These are phyloP conservation scores for Rhombomys opimus DNA, from an alignment of 2,113 vertebrate species.

Conservation along the genomic window DNA sequence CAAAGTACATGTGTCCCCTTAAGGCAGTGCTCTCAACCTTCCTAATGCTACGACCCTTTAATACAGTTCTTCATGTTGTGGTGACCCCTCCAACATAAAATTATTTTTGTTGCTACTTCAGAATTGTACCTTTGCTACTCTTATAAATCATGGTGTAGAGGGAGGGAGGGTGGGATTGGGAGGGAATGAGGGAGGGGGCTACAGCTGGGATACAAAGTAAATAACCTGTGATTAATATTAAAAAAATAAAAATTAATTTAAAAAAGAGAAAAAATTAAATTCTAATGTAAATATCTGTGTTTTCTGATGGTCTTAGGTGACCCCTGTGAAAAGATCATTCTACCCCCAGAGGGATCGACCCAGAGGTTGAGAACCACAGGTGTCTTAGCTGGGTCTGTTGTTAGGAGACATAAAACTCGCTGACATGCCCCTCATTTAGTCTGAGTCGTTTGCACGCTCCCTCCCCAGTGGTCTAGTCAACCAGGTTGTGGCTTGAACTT, in stretches of 20 bases:
- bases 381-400: neutral
- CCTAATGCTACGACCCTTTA: neutral
- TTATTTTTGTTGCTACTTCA: neutral
- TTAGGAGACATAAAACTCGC: neutral
- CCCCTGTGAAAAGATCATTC: neutral
- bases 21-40: neutral
- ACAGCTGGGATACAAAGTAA: too few species aligned
- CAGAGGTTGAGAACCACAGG: neutral
- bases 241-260: too few species aligned
- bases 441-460: neutral
- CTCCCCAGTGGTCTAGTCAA: neutral
- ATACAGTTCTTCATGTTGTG: neutral
- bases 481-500: neutral
- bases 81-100: neutral
- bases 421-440: neutral
- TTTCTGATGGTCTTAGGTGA: neutral
- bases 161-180: too few species aligned
- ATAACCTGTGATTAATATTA: too few species aligned
- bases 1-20: neutral
- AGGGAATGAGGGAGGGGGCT: too few species aligned
- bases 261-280: too few species aligned
- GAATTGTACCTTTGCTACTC: neutral
- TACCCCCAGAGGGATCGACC: too few species aligned
- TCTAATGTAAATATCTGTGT: neutral
- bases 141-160: neutral